A percentile compares a stretch with the other conserved stretches of the same genome.
These are phyloP conservation scores for Dendrocincla fuliginosa DNA, from an alignment of 2,797 vertebrate species.

Conservation along the genomic window DNA sequence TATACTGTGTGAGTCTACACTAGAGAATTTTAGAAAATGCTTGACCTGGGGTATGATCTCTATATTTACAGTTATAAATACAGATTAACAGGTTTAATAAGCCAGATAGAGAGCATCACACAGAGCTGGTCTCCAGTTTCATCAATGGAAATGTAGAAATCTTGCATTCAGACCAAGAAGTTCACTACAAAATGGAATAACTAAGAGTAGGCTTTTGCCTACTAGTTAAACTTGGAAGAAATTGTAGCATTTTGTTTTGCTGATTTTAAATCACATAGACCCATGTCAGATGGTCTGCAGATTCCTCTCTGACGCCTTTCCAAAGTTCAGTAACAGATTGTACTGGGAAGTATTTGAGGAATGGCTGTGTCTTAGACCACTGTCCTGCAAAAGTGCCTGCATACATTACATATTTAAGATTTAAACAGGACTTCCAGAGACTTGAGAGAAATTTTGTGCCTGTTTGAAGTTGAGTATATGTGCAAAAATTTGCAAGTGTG, in stretches of 20 bases:
- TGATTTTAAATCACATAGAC: neutral
- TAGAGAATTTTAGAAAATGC: neutral
- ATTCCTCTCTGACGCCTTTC: neutral
- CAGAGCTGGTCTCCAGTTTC: neutral
- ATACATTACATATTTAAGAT: neutral
- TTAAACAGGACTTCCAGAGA: neutral
- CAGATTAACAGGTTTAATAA: slow-evolving; percentile 45
- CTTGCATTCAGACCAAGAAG: neutral
- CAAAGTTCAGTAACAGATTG: neutral
- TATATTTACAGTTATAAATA: slow-evolving; percentile 3
- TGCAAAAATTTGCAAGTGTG: neutral
- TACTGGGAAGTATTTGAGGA: neutral
- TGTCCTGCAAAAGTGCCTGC: neutral
- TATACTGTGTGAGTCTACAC: neutral
- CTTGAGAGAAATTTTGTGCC: neutral
- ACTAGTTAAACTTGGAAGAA: neutral
- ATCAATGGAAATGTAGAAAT: neutral
- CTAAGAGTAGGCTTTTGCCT: neutral
- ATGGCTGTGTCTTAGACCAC: neutral
- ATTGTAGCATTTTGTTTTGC: neutral
- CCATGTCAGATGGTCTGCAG: rapidly evolving
- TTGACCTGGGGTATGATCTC: neutral
- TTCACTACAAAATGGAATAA: neutral
- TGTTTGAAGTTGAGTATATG: neutral
- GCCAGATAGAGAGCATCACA: neutral